Percentiles rank a stretch among this genome's conserved stretches.
These are phyloP conservation scores for Hystrix cristata DNA, from an alignment of 2,113 vertebrate species.

Conservation along the genomic window DNA sequence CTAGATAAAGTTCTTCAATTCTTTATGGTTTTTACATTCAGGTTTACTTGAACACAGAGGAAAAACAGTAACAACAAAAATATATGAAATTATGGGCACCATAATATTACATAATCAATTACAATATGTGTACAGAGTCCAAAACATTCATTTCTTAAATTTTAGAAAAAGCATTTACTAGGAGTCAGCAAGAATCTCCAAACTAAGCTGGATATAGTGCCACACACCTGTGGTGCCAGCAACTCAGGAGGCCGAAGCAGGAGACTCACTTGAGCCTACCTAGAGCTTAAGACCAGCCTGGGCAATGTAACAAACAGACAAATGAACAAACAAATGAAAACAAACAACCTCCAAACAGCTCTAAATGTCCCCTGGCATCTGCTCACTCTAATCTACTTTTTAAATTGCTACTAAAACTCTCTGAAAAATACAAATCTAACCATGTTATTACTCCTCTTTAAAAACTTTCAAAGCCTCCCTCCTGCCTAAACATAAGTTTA, in stretches of 20 bases:
- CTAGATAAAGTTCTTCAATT: not conserved
- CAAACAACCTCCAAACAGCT: not conserved
- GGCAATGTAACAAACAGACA: not conserved
- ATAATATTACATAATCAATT: conserved; percentile 21
- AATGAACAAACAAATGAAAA: not conserved
- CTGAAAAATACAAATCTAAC: not conserved
- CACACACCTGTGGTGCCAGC: not conserved
- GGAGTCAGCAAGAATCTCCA: not conserved
- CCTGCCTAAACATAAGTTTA: not conserved
- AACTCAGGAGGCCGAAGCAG: not conserved
- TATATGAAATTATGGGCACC: conserved; percentile 30
- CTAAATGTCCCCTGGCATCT: not conserved
- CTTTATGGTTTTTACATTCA: conserved; percentile 7
- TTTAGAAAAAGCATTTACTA: not conserved
- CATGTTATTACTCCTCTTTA: not conserved
- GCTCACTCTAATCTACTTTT: not conserved
- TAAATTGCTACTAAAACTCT: conserved; percentile 27
- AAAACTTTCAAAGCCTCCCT: not conserved
- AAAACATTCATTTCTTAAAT: conserved; percentile 20
- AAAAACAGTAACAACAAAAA: conserved; percentile 6
- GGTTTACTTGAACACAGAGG: conserved; percentile 6
- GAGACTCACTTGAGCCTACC: not conserved
- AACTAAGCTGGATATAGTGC: not conserved
- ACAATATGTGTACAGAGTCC: not conserved
- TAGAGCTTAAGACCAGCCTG: not conserved